These are phyloP conservation scores for Copidosoma aretas DNA, from an alignment of 2,888 invertebrate species.

Conservation along the genomic window DNA sequence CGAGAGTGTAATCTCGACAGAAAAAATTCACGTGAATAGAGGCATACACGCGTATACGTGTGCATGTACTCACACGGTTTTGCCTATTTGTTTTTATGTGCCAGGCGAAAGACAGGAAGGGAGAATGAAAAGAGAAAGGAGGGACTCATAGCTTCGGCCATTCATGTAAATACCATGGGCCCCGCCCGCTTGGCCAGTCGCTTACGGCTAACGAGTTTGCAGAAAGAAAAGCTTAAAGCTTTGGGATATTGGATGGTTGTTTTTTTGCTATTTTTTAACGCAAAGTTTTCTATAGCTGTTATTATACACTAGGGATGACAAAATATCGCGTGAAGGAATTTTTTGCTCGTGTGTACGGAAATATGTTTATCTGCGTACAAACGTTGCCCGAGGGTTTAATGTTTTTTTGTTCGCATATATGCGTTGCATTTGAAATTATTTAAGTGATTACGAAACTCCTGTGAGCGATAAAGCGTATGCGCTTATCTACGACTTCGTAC, in stretches of 20 bases:
- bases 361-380: too few relatives aligned
- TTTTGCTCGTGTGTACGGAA: too few relatives aligned
- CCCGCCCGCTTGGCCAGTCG: slow-evolving; percentile 10
- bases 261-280: too few relatives aligned
- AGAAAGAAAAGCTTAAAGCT: neutral
- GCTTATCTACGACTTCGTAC: neutral
- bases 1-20: slow-evolving; percentile 26
- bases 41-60: neutral
- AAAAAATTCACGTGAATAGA: slow-evolving; percentile 28
- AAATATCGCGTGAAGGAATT: too few relatives aligned
- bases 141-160: neutral
- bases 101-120: neutral
- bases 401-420: too few relatives aligned
- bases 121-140: neutral
- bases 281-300: too few relatives aligned
- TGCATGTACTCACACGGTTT: neutral
- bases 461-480: too few relatives aligned
- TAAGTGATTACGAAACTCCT: too few relatives aligned
- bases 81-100: slow-evolving; percentile 36
- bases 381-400: too few relatives aligned
- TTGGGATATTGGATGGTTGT: too few relatives aligned
- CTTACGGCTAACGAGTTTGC: slow-evolving; percentile 29
- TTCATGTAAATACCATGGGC: slow-evolving; percentile 30
- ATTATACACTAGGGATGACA: too few relatives aligned
- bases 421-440: too few relatives aligned